Percentiles rank a stretch among this genome's conserved stretches.
phyloP scores from a whole-genome alignment of 2,113 vertebrate species.

The Apodemus speciosus region DNA sequence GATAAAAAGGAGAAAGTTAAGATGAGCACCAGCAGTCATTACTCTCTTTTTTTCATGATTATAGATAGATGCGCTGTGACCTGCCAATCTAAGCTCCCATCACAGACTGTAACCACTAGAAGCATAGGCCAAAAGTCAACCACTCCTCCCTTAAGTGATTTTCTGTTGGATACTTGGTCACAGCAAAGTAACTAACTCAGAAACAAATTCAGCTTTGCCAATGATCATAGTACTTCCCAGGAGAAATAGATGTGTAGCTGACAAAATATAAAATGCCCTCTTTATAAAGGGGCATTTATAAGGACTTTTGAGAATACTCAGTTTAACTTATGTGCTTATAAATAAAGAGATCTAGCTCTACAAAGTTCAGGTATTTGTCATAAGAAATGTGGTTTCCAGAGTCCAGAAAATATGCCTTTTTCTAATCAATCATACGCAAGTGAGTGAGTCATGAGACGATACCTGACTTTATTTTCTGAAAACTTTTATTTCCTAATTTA shows the following conservation, averaged over 20 bases:
- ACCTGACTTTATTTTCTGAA: neutral
- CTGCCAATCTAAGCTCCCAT: neutral
- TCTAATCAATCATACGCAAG: neutral
- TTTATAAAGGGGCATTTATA: neutral
- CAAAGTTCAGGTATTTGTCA: constrained; percentile 25
- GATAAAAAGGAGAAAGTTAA: neutral
- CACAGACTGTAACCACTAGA: neutral
- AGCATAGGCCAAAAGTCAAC: neutral
- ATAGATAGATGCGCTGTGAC: neutral
- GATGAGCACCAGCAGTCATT: neutral
- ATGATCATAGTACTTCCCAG: neutral
- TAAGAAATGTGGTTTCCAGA: neutral
- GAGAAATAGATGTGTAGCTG: neutral
- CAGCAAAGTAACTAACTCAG: neutral
- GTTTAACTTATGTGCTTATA: neutral
- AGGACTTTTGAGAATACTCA: neutral
- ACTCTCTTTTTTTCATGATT: neutral
- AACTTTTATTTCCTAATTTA: neutral
- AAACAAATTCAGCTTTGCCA: neutral
- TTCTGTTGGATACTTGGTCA: too few relatives aligned
- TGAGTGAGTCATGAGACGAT: neutral
- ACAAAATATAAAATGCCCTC: neutral
- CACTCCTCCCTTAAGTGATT: neutral
- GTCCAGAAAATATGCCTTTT: neutral
- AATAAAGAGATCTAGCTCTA: neutral